These are phyloP conservation scores for Phaedon cochleariae DNA, from an alignment of 2,888 invertebrate species.

Conservation along the genomic window DNA sequence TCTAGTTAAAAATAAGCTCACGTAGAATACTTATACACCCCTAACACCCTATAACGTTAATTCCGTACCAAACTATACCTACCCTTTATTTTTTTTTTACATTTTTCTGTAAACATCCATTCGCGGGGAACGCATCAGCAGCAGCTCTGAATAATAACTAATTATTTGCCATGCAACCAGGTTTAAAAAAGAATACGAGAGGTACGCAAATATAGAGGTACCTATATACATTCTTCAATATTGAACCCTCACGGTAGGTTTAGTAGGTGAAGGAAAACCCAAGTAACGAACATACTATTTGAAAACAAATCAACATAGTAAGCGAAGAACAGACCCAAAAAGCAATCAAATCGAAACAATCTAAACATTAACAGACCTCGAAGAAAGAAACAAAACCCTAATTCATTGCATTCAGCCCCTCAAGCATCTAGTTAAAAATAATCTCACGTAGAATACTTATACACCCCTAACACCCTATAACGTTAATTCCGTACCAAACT, in stretches of 20 bases:
- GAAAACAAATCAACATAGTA: no score
- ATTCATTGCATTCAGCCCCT: constrained; percentile 11
- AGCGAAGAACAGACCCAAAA: no score
- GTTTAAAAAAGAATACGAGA: no score
- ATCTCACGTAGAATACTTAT: constrained; percentile 35
- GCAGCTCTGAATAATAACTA: no score
- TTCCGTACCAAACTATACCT: constrained; percentile 38
- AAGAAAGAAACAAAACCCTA: background rate
- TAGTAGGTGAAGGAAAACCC: no score
- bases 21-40: constrained; percentile 31
- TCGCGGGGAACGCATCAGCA: constrained; percentile 51
- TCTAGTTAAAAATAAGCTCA: constrained; percentile 42
- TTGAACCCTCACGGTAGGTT: no score
- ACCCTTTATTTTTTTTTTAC: constrained; percentile 7
- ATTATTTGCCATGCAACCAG: no score
- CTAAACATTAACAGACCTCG: background rate
- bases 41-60: constrained; percentile 37
- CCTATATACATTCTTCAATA: no score
- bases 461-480: constrained; percentile 34
- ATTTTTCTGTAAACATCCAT: constrained; percentile 33
- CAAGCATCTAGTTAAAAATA: constrained; percentile 42
- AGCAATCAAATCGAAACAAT: background rate
- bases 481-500: constrained; percentile 38
- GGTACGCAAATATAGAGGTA: no score
- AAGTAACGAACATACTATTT: no score